phyloP scores from a whole-genome alignment of 2,113 vertebrate genomes.

The Rattus rattus region DNA sequence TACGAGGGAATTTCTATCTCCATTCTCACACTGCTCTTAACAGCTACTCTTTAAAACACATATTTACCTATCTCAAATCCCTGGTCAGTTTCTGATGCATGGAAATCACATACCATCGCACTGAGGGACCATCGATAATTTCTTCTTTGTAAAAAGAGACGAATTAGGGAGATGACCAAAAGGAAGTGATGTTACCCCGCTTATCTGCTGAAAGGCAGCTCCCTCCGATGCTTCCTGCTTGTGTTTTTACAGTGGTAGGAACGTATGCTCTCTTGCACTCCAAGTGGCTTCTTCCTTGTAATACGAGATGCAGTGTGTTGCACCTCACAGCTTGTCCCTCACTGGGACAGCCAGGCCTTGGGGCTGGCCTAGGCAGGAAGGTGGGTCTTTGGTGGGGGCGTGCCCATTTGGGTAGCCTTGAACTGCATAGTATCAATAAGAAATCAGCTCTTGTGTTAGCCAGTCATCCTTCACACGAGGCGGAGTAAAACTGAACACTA shows the following conservation, averaged over 20 bases:
- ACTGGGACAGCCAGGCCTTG: background rate
- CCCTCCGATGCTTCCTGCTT: background rate
- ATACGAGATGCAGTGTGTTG: background rate
- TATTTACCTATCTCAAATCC: background rate
- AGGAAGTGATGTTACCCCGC: background rate
- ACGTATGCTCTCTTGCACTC: background rate
- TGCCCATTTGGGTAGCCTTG: background rate
- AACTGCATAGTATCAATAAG: background rate
- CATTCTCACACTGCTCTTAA: background rate
- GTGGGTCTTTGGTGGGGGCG: background rate
- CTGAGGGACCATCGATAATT: background rate
- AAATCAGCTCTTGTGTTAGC: background rate
- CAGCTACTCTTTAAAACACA: constrained; percentile 15
- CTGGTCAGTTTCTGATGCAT: background rate
- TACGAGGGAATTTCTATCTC: background rate
- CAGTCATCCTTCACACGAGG: background rate
- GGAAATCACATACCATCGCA: background rate
- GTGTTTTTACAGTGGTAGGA: background rate
- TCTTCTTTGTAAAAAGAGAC: background rate
- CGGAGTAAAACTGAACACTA: background rate
- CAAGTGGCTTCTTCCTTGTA: background rate
- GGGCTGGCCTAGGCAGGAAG: background rate
- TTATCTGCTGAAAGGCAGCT: background rate
- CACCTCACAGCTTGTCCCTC: background rate
- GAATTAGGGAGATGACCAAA: background rate